Conservation (phyloP, 2,888 invertebrate genomes). For the Xestia sexstrigata region DNA sequence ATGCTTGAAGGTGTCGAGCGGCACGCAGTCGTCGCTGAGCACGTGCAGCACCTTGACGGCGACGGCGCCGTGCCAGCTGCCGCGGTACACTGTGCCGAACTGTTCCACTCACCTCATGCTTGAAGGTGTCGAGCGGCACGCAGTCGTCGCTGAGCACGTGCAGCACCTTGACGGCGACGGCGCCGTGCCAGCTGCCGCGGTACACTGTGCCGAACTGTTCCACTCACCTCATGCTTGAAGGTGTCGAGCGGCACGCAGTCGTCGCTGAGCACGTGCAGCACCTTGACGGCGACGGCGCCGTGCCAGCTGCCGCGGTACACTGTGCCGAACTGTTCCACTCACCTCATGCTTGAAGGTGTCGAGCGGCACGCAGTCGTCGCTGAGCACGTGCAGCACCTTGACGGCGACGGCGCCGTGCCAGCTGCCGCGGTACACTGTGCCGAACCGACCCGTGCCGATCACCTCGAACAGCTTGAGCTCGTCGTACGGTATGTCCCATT, state of each 20-base stretch:
- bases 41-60: no score
- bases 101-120: no score
- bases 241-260: slow-evolving; percentile 97
- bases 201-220: no score
- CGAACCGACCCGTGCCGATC: slow-evolving; percentile 98
- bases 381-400: slow-evolving; percentile 97
- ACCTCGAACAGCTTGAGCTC: slow-evolving; percentile 96
- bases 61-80: no score
- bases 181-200: no score
- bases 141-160: no score
- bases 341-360: slow-evolving; percentile 99
- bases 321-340: slow-evolving; percentile 93
- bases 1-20: no score
- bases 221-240: slow-evolving; percentile 96
- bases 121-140: no score
- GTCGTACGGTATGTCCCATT: slow-evolving; percentile 99
- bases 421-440: slow-evolving; percentile 97
- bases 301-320: slow-evolving; percentile 99
- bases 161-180: no score
- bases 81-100: no score
- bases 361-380: slow-evolving; percentile 95
- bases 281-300: slow-evolving; percentile 99
- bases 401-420: slow-evolving; percentile 99
- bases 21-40: no score
- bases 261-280: slow-evolving; percentile 96